phyloP scores from a whole-genome alignment of 64 coral and sea anemone genomes.

The Montipora efflorescens region DNA sequence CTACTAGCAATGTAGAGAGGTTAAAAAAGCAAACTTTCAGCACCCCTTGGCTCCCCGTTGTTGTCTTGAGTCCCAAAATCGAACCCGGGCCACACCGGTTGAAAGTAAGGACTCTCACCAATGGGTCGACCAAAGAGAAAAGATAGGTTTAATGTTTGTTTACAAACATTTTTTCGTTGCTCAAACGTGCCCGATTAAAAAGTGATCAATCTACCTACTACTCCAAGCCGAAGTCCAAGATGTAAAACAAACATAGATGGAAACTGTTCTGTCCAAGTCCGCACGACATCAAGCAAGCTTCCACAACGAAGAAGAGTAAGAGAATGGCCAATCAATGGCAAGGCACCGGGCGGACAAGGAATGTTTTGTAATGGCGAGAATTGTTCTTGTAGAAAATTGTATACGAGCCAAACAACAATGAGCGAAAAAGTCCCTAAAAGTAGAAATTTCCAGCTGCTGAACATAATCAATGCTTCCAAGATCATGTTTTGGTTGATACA shows the following conservation, averaged over 20 bases:
- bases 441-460: neutral
- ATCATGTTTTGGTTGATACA: neutral
- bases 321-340: conserved; percentile 60
- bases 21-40: no score
- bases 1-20: no score
- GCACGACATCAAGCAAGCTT: neutral
- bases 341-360: conserved; percentile 30
- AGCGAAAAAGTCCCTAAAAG: neutral
- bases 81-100: no score
- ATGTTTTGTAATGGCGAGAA: conserved; percentile 57
- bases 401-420: conserved; percentile 18
- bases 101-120: no score
- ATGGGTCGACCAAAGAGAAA: no score
- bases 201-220: no score
- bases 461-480: neutral
- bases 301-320: neutral
- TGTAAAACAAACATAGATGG: conserved; percentile 23
- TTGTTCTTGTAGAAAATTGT: conserved; percentile 51
- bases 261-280: conserved; percentile 41
- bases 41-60: no score
- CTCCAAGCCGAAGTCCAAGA: conserved; percentile 30
- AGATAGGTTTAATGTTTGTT: no score
- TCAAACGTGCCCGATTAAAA: no score
- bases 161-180: no score
- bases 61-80: no score